Evolutionary conservation across 1,140 invertebrate species (phyloP), one percentile per base, ranked within the genome.

Genomic region (Pseudoatta argentina): DNA sequence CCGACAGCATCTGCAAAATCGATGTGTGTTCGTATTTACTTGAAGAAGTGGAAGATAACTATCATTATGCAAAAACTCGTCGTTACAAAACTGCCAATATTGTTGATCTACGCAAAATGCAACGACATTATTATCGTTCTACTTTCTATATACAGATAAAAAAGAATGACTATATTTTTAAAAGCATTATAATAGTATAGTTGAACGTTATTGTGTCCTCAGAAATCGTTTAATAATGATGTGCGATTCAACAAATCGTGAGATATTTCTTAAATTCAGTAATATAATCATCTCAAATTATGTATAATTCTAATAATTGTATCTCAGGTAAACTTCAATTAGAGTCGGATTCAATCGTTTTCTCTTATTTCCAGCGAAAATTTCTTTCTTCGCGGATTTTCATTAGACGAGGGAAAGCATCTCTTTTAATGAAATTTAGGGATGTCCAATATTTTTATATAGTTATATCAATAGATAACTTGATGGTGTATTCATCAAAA

Each of bases 1-100:
- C 95, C 95, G 96, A 96, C 96, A 97, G 95, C 96, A 97, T 96
- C 96, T 97, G 94, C 51, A 53, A 88, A 91, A 44, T 63, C 55
- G 18, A 79, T 21, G 34, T 39, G n/a, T 39, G n/a, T 51, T 48
- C 69, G 24, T 61, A 48, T 75, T 63, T 59, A 73, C 53, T 24
- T 24, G 48, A 66, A 53, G 21, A 78, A 48, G 2, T 24, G 6
- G 10, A 27, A 8, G 10, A 21, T 16, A 0, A 39, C 6, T 8
- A 39, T 27, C 6, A 53, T 72, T 48, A 7, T 7, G 72, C 18
- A 5, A 57, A 75, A 44, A 21, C 18, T 24, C 24, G 12, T 34
- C 21, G 21, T n/a, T 48, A 18, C 12, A 24, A 61, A 51, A 66
- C 34, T 78, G 16, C 12, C 14, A 61, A 6, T 34, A 44, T 18